phyloP scores from a whole-genome alignment of 2,888 invertebrate genomes.

The Gerris lacustris region DNA sequence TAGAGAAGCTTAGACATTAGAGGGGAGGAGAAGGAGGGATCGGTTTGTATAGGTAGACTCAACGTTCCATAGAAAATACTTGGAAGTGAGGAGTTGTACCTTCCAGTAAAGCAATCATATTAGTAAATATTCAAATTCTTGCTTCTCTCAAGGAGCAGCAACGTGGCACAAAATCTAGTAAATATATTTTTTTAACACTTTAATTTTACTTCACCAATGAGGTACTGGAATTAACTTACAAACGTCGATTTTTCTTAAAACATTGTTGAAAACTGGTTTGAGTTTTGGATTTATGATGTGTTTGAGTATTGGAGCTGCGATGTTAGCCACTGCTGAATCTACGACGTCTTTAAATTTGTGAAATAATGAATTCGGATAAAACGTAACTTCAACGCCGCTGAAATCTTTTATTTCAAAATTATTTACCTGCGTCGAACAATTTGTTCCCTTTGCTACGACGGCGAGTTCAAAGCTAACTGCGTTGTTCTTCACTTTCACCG shows the following conservation, averaged over 20 bases:
- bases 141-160: too few relatives aligned
- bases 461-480: neutral
- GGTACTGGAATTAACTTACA: neutral
- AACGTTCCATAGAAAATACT: too few relatives aligned
- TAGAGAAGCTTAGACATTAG: too few relatives aligned
- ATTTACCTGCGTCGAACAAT: neutral
- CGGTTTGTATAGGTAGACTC: too few relatives aligned
- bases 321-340: neutral
- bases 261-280: neutral
- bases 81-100: too few relatives aligned
- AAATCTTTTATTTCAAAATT: neutral
- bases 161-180: too few relatives aligned
- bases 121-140: too few relatives aligned
- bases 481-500: neutral
- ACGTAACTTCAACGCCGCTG: neutral
- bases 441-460: neutral
- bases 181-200: too few relatives aligned
- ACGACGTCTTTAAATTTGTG: neutral
- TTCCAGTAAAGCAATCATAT: too few relatives aligned
- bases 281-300: neutral
- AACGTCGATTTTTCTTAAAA: neutral
- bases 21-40: too few relatives aligned
- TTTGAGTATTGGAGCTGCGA: neutral
- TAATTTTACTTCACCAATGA: too few relatives aligned
- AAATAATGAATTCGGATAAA: neutral